These are phyloP conservation scores for Haemorhous mexicanus DNA, from an alignment of 2,113 vertebrate genomes.

Conservation along the genomic window DNA sequence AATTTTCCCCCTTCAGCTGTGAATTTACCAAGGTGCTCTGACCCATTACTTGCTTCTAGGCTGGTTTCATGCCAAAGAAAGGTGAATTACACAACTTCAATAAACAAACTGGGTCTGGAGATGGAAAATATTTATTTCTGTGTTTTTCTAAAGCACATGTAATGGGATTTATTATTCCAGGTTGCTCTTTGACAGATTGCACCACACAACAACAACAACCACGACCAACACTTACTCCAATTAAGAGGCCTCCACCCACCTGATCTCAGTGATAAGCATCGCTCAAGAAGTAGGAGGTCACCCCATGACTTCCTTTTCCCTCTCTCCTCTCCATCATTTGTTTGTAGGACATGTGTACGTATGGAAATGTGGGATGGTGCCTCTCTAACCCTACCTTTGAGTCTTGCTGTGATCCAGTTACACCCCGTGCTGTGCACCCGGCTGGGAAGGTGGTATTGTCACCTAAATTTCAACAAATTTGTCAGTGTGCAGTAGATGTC, in stretches of 20 bases:
- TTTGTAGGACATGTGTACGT: neutral
- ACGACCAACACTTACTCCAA: neutral
- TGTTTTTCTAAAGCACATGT: neutral
- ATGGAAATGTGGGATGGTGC: fast-evolving
- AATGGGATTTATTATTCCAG: neutral
- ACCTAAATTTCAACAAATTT: neutral
- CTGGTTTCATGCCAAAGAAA: neutral
- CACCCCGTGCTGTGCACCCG: fast-evolving
- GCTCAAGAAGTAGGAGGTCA: neutral
- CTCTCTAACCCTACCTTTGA: neutral
- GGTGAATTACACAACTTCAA: neutral
- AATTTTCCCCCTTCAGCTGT: neutral
- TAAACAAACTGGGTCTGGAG: neutral
- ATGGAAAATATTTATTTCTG: neutral
- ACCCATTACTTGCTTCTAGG: neutral
- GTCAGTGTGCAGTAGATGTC: neutral
- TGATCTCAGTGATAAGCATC: neutral
- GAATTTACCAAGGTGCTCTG: neutral
- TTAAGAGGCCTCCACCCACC: neutral
- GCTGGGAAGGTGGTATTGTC: neutral
- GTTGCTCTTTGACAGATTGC: neutral
- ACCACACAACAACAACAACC: neutral
- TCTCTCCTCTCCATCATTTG: neutral
- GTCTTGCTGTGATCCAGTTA: neutral
- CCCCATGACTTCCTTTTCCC: neutral